phyloP scores from a whole-genome alignment of 1,140 invertebrate genomes.

The Sitobion miscanthi region DNA sequence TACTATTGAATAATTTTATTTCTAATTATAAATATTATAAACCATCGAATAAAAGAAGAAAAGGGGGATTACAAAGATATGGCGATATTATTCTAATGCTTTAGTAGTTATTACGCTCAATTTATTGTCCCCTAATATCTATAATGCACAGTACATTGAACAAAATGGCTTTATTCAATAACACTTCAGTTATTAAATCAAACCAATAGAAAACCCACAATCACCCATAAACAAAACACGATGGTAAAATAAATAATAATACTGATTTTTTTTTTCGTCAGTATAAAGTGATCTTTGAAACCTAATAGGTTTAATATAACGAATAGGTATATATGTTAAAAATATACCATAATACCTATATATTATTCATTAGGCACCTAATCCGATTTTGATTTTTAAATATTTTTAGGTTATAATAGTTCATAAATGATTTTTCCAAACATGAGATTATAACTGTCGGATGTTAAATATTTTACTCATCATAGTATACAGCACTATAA shows the following conservation, averaged over 20 bases:
- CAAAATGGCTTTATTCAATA: not conserved
- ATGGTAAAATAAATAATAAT: not conserved
- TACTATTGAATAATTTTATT: not conserved
- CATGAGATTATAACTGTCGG: not conserved
- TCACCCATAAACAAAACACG: not conserved
- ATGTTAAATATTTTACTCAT: not conserved
- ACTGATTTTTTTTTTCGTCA: not conserved
- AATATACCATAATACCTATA: not conserved
- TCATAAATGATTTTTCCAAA: not conserved
- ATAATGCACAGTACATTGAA: constrained; percentile 32
- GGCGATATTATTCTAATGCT: constrained; percentile 27
- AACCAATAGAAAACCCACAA: not conserved
- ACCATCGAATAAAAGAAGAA: not conserved
- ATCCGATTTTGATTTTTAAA: not conserved
- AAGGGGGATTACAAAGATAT: constrained; percentile 13
- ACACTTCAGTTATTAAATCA: not conserved
- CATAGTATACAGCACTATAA: not conserved
- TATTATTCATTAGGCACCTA: not conserved
- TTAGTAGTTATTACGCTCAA: constrained; percentile 32
- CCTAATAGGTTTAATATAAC: not conserved
- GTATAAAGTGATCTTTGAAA: not conserved
- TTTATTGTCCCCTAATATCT: constrained; percentile 34
- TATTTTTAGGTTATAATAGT: not conserved
- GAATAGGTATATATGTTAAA: not conserved
- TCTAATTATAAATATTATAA: constrained; percentile 3